A percentile compares a stretch with the other conserved stretches of the same genome.
Evolutionary conservation across 1,140 invertebrate genomes (phyloP).

Genomic region (Drosophila kepulauana): DNA sequence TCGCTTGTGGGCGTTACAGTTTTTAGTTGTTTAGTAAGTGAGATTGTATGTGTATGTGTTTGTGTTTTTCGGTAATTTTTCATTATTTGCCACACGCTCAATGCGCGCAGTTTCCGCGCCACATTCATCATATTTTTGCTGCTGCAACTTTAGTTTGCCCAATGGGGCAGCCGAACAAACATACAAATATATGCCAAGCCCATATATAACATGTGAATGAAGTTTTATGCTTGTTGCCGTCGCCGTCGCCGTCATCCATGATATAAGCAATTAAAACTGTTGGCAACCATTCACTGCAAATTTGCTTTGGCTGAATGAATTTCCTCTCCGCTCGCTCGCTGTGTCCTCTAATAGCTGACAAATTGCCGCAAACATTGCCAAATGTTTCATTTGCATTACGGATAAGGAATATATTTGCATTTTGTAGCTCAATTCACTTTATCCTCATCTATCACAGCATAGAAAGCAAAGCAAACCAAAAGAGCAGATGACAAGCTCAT

Average conservation of each 20-base stretch:
- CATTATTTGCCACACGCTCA: slow-evolving; percentile 67
- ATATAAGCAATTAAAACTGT: slow-evolving; percentile 47
- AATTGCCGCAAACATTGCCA: slow-evolving; percentile 29
- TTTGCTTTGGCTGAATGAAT: slow-evolving; percentile 20
- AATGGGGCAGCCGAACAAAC: slow-evolving; percentile 35
- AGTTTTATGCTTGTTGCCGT: slow-evolving; percentile 8
- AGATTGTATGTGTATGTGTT: slow-evolving; percentile 25
- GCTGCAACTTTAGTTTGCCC: slow-evolving; percentile 37
- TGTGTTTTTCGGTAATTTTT: slow-evolving; percentile 62
- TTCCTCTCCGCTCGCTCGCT: not conserved
- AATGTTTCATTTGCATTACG: slow-evolving; percentile 4
- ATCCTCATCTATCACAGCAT: slow-evolving; percentile 15
- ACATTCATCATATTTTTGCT: slow-evolving; percentile 72
- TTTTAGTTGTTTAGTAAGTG: slow-evolving; percentile 66
- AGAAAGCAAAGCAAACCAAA: too few relatives aligned
- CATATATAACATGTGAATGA: slow-evolving; percentile 16
- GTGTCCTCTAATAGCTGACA: slow-evolving; percentile 7
- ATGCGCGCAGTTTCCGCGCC: slow-evolving; percentile 52
- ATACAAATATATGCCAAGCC: slow-evolving; percentile 22
- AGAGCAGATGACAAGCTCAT: slow-evolving; percentile 62
- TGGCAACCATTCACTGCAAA: slow-evolving; percentile 33
- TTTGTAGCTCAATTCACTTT: not conserved
- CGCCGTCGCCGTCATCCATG: not conserved
- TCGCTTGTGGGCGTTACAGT: slow-evolving; percentile 29
- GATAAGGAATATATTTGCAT: not conserved